Base-by-base conservation (phyloP, 2,113 vertebrate genomes). In the Eurystomus gularis region DNA sequence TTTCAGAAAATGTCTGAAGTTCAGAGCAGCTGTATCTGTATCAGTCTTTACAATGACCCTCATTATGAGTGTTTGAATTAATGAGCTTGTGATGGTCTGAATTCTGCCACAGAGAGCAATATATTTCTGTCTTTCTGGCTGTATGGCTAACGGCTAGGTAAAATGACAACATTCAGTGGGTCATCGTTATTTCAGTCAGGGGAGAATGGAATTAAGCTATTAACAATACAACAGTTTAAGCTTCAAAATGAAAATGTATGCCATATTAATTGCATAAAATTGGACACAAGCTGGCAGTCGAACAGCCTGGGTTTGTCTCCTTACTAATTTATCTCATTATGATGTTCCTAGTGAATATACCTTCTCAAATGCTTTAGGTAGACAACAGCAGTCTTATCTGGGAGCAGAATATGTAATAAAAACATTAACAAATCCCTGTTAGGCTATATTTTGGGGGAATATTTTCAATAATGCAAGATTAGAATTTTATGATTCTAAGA, bases 1-100 rank as follows among this genome's bases (percentile, higher is more conserved):
- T 97, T 97, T 98, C 96, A 97, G 95, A 97, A 95, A 97, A 76
- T 90, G 66, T 98, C 96, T 97, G 95, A 98, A 94, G 92, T 97
- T 97, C 94, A 96, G 82, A 97, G 97, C 62, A 94, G 94, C 88
- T 93, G 86, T 94, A 97, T 93, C 94, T 93, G 70, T 96, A 96
- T 96, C 93, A 94, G 93, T 85, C 85, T 96, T 83, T 97, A 97
- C 91, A 97, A 91, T 96, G 95, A 97, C 86, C 95, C 95, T 97
- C 93, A 97, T 96, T 97, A 97, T 52, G 52, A 95, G 72, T 16
- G 71, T 97, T 96, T 95, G 97, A 97, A 97, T 97, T 97, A 97
- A 98, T 92, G 96, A 95, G 76, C 85, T 62, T 92, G 88, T 83
- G 96, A 95, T 86, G 96, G 90, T 96, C 72, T 84, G 88, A 66